Evolutionary conservation across 2,888 invertebrate species (phyloP), one percentile per base, ranked within the genome.

Genomic region (Melanostoma scalare): DNA sequence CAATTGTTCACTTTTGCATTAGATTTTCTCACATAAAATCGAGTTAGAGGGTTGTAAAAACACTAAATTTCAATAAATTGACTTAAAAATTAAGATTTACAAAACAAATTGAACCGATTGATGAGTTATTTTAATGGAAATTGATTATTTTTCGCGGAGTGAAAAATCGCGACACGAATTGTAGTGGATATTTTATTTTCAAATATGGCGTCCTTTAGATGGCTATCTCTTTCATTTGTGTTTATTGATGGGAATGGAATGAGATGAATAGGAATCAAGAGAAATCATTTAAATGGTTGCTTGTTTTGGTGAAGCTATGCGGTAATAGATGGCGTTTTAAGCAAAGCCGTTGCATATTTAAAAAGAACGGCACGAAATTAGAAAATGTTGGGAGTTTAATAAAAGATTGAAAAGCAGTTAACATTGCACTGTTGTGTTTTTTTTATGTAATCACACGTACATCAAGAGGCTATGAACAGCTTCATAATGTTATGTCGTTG

Each of bases 151-250:
- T 78, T 73, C 68, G 73, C 63, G 42, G 73, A 73, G 61, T 50
- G 78, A 78, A 78, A 81, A 82, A 74, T 82, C 78, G 82, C 82
- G 78, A 78, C 73, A 73, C 55, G 73, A 82, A 69, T 35, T 53
- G 61, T 58, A 78, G 73, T 69, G 50, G 63, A 31, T 63, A 60
- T 55, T 69, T 67, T 78, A 58, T 55, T 56, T 77, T 72, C 56
- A 65, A 82, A 82, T 53, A 82, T 82, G 82, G 82, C 82, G 78
- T 78, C 82, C 8, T 4, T 6, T 2, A 38, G 61, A 4, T 20
- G 6, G 46, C 5, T 63, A 33, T 82, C 78, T 82, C 82, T 73
- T 58, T 82, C 38, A 6, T 44, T 56, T 63, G 30, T 77, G 46
- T 72, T 73, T 77, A 52, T 52, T 69, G 61, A 73, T 35, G 68